Evolutionary conservation across 2,888 invertebrate genomes (phyloP), one percentile per base, ranked within the genome.

Genomic region (Leptopilina myrica): DNA sequence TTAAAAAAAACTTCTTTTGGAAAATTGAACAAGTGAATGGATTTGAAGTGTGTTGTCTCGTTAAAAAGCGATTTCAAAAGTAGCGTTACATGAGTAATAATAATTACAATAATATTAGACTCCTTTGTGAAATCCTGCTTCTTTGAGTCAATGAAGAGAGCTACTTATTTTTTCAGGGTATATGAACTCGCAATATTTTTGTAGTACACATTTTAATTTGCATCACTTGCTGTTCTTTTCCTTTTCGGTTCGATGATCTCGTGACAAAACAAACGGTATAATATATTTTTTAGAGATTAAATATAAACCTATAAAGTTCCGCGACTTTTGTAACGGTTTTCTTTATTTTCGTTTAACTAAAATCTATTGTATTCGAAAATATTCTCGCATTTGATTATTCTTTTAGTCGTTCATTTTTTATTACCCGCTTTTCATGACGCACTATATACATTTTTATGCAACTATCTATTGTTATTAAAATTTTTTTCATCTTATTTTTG

Each of bases 301-400:
- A 64, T 43, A 33, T 33, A 33, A 20, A 20, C 20, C 20, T 33
- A 33, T 33, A 78, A 78, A 46, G 66, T 66, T 77, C 67, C 77
- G 43, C 64, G 78, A 62, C 73, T 78, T 49, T 33, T 15, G 9
- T 78, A 78, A 78, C 78, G 69, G 78, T 78, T 15, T 20, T 59
- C 12, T 73, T 62, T 62, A 8, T 14, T 62, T 62, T 15, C 6
- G 5, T 62, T 62, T 20, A 62, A 15, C 62, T 62, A 62, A 62
- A 62, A 62, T 20, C 3, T 8, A 62, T 20, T 62, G 9, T 20
- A 62, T 20, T 62, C 62, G 12, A 15, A n/a, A 62, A 62, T 62
- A 4, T n/a, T 62, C 15, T 62, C 62, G 6, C 43, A 8, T 8
- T 43, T 43, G 8, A 43, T 43, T 8, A 8, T 43, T 43, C 43